Evolutionary conservation across 2,888 invertebrate genomes (phyloP).

Genomic region (Standfussiana lucernea): DNA sequence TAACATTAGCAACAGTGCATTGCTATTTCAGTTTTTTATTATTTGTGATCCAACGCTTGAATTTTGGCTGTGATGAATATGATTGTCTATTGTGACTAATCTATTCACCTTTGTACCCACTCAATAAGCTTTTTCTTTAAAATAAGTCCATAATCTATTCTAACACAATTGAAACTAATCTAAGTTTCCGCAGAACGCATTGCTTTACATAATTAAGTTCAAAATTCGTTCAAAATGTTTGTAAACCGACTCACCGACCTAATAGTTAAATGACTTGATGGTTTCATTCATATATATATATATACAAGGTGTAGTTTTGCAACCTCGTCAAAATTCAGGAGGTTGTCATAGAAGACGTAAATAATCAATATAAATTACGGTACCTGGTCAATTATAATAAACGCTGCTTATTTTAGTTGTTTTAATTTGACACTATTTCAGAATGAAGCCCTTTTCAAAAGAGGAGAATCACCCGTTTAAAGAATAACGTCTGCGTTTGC

Average conservation of each 20-base stretch:
- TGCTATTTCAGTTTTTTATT: constrained; percentile 16
- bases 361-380: no score
- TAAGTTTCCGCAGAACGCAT: background rate
- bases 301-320: no score
- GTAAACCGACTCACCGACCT: background rate
- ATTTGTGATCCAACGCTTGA: background rate
- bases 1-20: constrained; percentile 18
- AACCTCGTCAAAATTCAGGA: no score
- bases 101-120: background rate
- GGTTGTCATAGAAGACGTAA: no score
- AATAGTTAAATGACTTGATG: background rate
- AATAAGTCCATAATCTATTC: background rate
- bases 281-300: background rate
- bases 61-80: background rate
- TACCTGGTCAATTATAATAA: no score
- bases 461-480: no score
- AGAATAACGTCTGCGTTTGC: no score
- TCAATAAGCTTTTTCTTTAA: background rate
- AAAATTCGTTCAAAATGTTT: constrained; percentile 1
- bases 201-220: background rate
- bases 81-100: background rate
- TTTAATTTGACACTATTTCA: no score
- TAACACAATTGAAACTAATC: constrained; percentile 6
- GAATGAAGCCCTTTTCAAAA: no score
- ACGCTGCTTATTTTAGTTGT: no score